Evolutionary conservation across 2,113 vertebrate species (phyloP), one percentile per base, ranked within the genome.

Genomic region (Lophura nycthemera): DNA sequence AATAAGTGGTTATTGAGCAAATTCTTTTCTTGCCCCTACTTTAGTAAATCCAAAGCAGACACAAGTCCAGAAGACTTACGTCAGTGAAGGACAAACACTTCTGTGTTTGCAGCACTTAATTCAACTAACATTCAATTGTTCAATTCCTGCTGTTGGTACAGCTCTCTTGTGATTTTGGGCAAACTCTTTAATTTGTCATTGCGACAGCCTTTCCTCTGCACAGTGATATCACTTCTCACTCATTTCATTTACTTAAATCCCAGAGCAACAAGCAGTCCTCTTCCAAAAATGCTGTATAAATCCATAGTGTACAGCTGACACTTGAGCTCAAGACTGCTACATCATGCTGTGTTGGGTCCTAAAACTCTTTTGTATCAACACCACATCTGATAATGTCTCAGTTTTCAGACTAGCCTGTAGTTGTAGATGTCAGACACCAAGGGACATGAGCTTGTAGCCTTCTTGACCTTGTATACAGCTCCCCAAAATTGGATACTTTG

Each of bases 301-400:
- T 13, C 9, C 34, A 32, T 36, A 64, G 12, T 27, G 32, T 30
- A 30, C 34, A 75, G 21, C 11, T 40, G 22, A 34, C 7, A 8
- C 10, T 3, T 2, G 14, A 42, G 16, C 45, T 71, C 27, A 11
- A 13, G 7, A 19, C 11, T 2, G 12, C 32, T 48, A 0, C 9
- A 32, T 48, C 7, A 32, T n/a, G 29, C 5, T 1, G 2, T 2
- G 34, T 8, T 6, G 24, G n/a, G 43, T 38, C 11, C 50, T 45
- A 56, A 80, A 66, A 21, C 24, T 5, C 7, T 3, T 54, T 83
- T 84, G 19, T 17, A 61, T 60, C 32, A 27, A 60, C 73, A 15
- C 34, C 8, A 1, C 0, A 0, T 17, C 8, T 6, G 11, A 27
- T 34, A 30, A 10, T 11, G 2, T 6, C 32, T 7, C 14, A 4